These are phyloP conservation scores for Protophormia terraenovae DNA, from an alignment of 2,888 invertebrate genomes.

Conservation along the genomic window DNA sequence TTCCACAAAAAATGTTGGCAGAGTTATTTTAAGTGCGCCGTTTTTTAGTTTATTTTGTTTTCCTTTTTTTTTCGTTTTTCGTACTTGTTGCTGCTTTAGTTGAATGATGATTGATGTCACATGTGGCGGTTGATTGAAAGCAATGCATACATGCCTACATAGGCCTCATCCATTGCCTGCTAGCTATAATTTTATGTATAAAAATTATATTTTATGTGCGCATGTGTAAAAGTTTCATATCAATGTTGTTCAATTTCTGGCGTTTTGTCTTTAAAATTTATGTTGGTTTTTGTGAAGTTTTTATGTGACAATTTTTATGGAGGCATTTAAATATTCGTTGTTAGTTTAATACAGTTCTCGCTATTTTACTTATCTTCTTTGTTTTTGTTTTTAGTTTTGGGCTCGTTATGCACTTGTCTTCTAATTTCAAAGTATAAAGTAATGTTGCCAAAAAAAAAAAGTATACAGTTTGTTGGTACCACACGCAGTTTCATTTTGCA, in stretches of 20 bases:
- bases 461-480: not conserved
- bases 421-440: slow-evolving; percentile 19
- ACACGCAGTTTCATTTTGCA: slow-evolving; percentile 53
- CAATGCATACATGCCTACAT: slow-evolving; percentile 67
- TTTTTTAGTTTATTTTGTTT: no score
- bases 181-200: slow-evolving; percentile 43
- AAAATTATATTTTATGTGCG: slow-evolving; percentile 32
- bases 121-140: slow-evolving; percentile 79
- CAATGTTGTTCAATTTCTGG: slow-evolving; percentile 56
- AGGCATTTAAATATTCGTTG: not conserved
- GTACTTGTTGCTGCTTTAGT: slow-evolving; percentile 31
- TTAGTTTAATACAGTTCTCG: not conserved
- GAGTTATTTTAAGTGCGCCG: slow-evolving; percentile 13
- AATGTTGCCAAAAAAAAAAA: slow-evolving; percentile 32
- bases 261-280: slow-evolving; percentile 59
- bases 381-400: not conserved
- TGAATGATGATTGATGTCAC: slow-evolving; percentile 78
- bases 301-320: slow-evolving; percentile 43
- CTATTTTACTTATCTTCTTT: not conserved
- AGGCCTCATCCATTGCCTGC: not conserved
- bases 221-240: slow-evolving; percentile 40
- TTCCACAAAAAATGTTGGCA: not conserved
- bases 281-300: slow-evolving; percentile 6
- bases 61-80: no score
- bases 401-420: slow-evolving; percentile 38